phyloP scores from a whole-genome alignment of 1,140 invertebrate genomes.

The Brachionus asplanchnoidis region DNA sequence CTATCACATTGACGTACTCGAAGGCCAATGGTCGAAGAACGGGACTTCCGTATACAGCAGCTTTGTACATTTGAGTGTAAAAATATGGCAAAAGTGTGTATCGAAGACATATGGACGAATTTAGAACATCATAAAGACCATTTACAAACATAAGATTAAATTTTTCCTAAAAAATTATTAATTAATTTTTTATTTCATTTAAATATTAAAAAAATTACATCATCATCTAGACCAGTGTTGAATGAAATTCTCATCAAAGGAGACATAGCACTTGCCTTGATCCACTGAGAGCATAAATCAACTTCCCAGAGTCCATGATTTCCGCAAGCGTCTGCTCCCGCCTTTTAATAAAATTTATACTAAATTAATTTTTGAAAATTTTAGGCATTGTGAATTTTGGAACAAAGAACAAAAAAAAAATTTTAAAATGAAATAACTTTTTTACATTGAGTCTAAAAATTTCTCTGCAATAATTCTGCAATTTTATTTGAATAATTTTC shows the following conservation, averaged over 20 bases:
- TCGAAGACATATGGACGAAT: slow-evolving; percentile 51
- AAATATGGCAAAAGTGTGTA: slow-evolving; percentile 75
- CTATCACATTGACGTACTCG: slow-evolving; percentile 4
- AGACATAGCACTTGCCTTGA: slow-evolving; percentile 32
- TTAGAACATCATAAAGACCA: slow-evolving; percentile 10
- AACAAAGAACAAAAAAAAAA: no score
- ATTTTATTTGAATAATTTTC: no score
- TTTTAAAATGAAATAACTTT: no score
- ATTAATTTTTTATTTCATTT: background rate
- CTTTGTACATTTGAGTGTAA: slow-evolving; percentile 72
- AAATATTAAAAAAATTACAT: background rate
- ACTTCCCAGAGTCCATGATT: background rate
- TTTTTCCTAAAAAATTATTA: slow-evolving; percentile 16
- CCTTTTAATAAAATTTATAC: background rate
- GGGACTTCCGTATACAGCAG: slow-evolving; percentile 66
- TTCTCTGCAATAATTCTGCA: no score
- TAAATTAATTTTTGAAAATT: background rate
- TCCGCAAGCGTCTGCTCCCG: slow-evolving; percentile 12
- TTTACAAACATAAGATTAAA: background rate
- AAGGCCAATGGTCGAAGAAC: slow-evolving; percentile 71
- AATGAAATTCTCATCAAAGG: slow-evolving; percentile 28
- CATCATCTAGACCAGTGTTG: background rate
- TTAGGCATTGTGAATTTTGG: no score
- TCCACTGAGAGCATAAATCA: slow-evolving; percentile 24
- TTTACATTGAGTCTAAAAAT: no score